Percentiles rank a stretch among this genome's conserved stretches.
Conservation (phyloP, 1,140 invertebrate genomes). For the Pollicipes pollicipes region DNA sequence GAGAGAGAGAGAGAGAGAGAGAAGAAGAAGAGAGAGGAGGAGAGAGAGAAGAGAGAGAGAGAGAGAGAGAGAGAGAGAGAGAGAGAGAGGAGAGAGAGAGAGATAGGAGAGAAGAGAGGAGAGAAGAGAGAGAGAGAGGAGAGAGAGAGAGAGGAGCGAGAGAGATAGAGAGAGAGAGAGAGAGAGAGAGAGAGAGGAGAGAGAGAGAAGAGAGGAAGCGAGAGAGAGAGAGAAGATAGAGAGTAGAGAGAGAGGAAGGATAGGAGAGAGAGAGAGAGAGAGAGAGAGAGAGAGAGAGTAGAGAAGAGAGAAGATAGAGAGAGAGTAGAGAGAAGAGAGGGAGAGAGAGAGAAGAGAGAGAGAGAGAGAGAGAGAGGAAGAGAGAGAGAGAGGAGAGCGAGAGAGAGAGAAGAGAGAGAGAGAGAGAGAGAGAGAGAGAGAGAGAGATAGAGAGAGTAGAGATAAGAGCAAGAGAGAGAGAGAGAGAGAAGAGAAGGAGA, state of each 20-base stretch:
- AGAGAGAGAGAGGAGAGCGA: slow-evolving; percentile 7
- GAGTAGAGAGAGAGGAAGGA: not conserved
- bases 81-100: too few species aligned
- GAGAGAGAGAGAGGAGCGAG: too few species aligned
- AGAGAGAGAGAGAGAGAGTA: slow-evolving; percentile 7
- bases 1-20: too few species aligned
- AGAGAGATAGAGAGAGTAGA: slow-evolving; percentile 5
- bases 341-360: slow-evolving; percentile 4
- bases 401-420: slow-evolving; percentile 7
- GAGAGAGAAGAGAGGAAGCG: not conserved
- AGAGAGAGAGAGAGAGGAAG: slow-evolving; percentile 7
- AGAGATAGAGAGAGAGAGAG: too few species aligned
- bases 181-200: not conserved
- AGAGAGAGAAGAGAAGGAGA: not conserved
- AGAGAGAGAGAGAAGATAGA: not conserved
- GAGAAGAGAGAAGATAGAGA: not conserved
- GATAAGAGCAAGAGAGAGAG: not conserved
- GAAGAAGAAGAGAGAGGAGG: too few species aligned
- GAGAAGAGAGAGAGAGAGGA: too few species aligned
- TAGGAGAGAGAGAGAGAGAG: not conserved
- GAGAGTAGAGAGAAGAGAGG: not conserved
- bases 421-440: slow-evolving; percentile 8
- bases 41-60: too few species aligned
- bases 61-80: too few species aligned
- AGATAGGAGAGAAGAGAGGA: too few species aligned